phyloP scores from a whole-genome alignment of 2,797 vertebrate genomes.

The Malacoraja senta region DNA sequence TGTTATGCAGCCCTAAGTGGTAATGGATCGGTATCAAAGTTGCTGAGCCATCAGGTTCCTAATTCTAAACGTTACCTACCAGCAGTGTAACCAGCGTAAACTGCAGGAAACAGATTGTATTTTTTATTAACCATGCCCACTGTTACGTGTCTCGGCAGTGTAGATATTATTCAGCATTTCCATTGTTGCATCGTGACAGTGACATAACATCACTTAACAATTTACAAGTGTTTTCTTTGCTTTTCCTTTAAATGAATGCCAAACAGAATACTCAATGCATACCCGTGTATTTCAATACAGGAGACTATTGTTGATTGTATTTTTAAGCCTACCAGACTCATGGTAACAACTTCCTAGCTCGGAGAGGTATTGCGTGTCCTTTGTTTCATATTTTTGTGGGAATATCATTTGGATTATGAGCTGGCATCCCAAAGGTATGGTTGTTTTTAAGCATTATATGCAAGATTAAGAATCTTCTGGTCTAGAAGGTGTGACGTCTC shows the following conservation, averaged over 20 bases:
- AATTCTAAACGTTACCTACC: neutral
- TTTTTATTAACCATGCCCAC: slow-evolving; percentile 14
- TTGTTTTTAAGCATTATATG: slow-evolving; percentile 28
- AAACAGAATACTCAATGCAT: slow-evolving; percentile 24
- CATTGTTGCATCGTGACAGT: neutral
- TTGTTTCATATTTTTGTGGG: slow-evolving; percentile 8
- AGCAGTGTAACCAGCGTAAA: neutral
- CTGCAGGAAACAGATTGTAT: slow-evolving; percentile 12
- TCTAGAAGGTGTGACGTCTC: slow-evolving; percentile 24
- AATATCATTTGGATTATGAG: slow-evolving; percentile 23
- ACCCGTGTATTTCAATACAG: neutral
- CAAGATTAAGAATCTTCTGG: slow-evolving; percentile 29
- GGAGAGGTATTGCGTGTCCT: slow-evolving; percentile 17
- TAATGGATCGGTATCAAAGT: slow-evolving; percentile 6
- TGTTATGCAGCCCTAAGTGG: neutral
- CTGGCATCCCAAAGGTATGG: slow-evolving; percentile 23
- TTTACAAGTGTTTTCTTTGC: slow-evolving; percentile 13
- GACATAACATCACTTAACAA: slow-evolving; percentile 3
- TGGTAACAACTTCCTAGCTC: slow-evolving; percentile 4
- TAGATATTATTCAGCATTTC: slow-evolving; percentile 14
- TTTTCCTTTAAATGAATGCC: slow-evolving; percentile 26
- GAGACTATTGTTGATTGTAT: slow-evolving; percentile 21
- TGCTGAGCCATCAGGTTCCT: neutral
- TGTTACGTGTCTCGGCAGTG: neutral
- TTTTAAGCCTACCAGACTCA: slow-evolving; percentile 9